Conservation (phyloP, 2,888 invertebrate genomes). For the Campoplex capitator region DNA sequence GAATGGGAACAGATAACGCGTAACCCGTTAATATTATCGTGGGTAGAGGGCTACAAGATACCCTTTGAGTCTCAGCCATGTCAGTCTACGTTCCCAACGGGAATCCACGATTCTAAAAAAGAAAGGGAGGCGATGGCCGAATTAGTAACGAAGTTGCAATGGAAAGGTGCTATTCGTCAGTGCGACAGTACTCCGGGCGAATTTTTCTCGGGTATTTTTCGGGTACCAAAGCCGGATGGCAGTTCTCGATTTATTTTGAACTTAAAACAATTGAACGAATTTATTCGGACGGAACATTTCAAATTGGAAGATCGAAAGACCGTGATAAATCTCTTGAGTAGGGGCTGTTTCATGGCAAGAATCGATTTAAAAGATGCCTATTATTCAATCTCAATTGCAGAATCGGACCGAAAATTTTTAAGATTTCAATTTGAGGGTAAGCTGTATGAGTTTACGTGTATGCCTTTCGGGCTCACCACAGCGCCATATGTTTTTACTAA, state of each 20-base stretch:
- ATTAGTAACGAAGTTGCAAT: too few species aligned
- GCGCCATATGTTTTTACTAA: slow-evolving; percentile 48
- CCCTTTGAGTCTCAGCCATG: too few species aligned
- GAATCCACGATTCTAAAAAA: too few species aligned
- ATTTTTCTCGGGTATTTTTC: slow-evolving; percentile 16
- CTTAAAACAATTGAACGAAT: slow-evolving; percentile 26
- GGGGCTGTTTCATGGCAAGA: slow-evolving; percentile 21
- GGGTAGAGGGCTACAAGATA: neutral
- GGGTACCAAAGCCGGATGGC: slow-evolving; percentile 18
- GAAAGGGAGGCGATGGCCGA: too few species aligned
- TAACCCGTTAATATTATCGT: slow-evolving; percentile 1
- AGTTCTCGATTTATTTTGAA: slow-evolving; percentile 8
- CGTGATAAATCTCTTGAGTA: neutral
- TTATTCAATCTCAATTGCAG: slow-evolving; percentile 22
- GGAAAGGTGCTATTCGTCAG: too few species aligned
- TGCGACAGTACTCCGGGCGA: neutral
- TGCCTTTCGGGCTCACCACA: slow-evolving; percentile 34
- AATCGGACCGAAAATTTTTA: slow-evolving; percentile 37
- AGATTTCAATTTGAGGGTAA: slow-evolving; percentile 28
- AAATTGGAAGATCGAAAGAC: slow-evolving; percentile 33
- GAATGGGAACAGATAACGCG: neutral
- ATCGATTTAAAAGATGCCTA: slow-evolving; percentile 36
- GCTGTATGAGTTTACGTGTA: slow-evolving; percentile 42
- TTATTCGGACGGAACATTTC: slow-evolving; percentile 29
- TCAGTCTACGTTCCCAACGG: too few species aligned